These are phyloP conservation scores for Diabrotica balteata DNA, from an alignment of 2,888 invertebrate genomes.

Conservation along the genomic window DNA sequence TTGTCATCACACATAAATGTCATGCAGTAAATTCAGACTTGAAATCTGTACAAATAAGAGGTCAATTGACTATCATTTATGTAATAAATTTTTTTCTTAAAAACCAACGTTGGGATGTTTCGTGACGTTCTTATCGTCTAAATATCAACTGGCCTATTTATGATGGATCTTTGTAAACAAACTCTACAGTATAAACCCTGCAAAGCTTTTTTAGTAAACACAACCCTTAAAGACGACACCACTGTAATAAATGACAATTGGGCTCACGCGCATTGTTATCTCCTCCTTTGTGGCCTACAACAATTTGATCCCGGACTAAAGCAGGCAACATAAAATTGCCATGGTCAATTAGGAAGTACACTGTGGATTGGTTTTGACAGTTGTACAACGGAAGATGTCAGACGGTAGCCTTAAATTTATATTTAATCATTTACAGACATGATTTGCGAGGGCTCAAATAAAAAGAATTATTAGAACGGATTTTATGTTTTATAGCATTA, in stretches of 20 bases:
- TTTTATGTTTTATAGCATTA: too few relatives aligned
- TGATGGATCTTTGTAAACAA: too few relatives aligned
- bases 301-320: conserved; percentile 27
- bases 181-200: too few relatives aligned
- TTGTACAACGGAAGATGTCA: conserved; percentile 17
- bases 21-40: too few relatives aligned
- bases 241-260: conserved; percentile 32
- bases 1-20: too few relatives aligned
- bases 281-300: conserved; percentile 27
- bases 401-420: conserved; percentile 11
- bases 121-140: too few relatives aligned
- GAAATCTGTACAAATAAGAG: too few relatives aligned
- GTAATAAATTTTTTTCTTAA: too few relatives aligned
- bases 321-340: conserved; percentile 32
- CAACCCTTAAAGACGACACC: background rate
- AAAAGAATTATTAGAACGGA: background rate
- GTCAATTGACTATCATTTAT: too few relatives aligned
- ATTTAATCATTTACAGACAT: conserved; percentile 18
- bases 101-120: too few relatives aligned
- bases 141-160: too few relatives aligned
- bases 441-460: conserved; percentile 8
- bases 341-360: conserved; percentile 34
- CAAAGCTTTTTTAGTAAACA: too few relatives aligned
- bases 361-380: conserved; percentile 26
- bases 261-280: conserved; percentile 35